These are phyloP conservation scores for Phania funesta DNA, from an alignment of 2,888 invertebrate species.

Conservation along the genomic window DNA sequence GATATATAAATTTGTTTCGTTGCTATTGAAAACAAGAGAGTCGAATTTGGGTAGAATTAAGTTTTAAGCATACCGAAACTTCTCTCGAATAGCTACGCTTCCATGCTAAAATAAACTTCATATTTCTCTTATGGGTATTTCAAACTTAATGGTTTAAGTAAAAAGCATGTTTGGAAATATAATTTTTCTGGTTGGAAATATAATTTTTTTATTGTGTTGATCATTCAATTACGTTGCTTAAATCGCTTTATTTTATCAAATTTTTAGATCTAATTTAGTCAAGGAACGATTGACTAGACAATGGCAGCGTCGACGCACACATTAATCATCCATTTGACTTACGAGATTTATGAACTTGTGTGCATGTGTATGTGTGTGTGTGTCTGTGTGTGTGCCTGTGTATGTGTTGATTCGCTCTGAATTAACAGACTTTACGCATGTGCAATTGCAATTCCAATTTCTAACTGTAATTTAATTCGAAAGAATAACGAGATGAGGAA, in stretches of 20 bases:
- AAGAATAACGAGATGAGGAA: constrained; percentile 29
- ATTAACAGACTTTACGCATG: constrained; percentile 53
- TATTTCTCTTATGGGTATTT: no score
- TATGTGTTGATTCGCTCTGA: constrained; percentile 1
- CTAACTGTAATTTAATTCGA: constrained; percentile 51
- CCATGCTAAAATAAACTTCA: no score
- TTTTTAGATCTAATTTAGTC: constrained; percentile 32
- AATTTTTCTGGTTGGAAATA: no score
- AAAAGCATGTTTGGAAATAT: no score
- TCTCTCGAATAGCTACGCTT: no score
- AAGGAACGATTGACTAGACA: constrained; percentile 38
- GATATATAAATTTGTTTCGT: no score
- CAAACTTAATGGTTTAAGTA: no score
- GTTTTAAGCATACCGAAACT: no score
- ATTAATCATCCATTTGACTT: background rate
- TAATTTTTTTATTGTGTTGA: constrained; percentile 30
- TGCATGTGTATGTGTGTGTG: background rate
- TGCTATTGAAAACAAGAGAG: no score
- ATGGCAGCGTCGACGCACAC: background rate
- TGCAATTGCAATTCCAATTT: constrained; percentile 48
- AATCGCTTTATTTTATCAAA: constrained; percentile 48
- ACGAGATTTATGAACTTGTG: background rate
- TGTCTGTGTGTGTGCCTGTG: background rate
- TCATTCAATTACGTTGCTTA: constrained; percentile 44
- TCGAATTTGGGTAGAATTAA: no score